phyloP scores from a whole-genome alignment of 2,113 vertebrate species.

The Oriolus oriolus region DNA sequence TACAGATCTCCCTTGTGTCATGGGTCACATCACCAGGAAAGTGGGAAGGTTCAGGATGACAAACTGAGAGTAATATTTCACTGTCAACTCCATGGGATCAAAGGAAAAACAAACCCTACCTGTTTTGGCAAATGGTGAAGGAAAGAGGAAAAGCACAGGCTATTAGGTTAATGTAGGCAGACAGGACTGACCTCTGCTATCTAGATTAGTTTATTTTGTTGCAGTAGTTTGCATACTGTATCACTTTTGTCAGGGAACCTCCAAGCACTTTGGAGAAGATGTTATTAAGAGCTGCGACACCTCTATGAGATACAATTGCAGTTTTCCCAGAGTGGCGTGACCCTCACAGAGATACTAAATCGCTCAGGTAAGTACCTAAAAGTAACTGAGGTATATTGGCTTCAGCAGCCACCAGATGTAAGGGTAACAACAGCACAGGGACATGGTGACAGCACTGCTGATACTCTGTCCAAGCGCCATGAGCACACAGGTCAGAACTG shows the following conservation, averaged over 20 bases:
- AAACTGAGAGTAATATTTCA: slow-evolving; percentile 15
- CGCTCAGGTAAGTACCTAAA: not conserved
- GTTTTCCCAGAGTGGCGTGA: accelerated
- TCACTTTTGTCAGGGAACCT: not conserved
- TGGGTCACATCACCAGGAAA: slow-evolving; percentile 28
- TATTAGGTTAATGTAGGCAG: not conserved
- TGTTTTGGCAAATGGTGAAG: slow-evolving; percentile 26
- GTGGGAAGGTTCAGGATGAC: slow-evolving; percentile 14
- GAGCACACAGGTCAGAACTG: not conserved
- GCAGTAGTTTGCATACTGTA: not conserved
- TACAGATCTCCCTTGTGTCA: slow-evolving; percentile 23
- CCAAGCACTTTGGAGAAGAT: not conserved
- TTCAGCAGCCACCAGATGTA: not conserved
- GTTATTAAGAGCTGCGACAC: not conserved
- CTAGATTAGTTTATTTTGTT: not conserved
- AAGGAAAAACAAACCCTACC: slow-evolving; percentile 6
- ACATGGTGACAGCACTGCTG: not conserved
- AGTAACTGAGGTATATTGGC: not conserved
- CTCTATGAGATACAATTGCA: not conserved
- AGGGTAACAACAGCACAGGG: accelerated
- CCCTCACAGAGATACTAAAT: not conserved
- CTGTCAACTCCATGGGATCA: slow-evolving; percentile 25
- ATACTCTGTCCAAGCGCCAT: accelerated
- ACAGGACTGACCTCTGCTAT: slow-evolving; percentile 9
- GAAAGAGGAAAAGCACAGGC: not conserved